A percentile compares a stretch with the other conserved stretches of the same genome.
These are phyloP conservation scores for Drosophila equinoxialis DNA, from an alignment of 1,140 invertebrate species.

Conservation along the genomic window DNA sequence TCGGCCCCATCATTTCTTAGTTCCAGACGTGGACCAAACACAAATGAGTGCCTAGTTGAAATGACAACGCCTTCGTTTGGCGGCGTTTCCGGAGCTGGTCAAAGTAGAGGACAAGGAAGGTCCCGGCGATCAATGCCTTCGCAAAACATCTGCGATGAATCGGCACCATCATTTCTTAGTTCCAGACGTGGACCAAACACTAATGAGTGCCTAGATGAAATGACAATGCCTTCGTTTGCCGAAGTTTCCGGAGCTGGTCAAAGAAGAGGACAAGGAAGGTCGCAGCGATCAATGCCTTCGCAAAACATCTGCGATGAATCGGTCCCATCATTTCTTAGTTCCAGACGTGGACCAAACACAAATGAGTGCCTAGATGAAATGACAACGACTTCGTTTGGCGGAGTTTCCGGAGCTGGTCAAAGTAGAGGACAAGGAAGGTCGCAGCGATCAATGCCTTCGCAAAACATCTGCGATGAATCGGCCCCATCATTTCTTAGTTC, in stretches of 20 bases:
- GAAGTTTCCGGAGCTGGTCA: neutral
- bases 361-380: conserved; percentile 25
- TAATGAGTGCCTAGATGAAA: conserved; percentile 18
- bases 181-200: neutral
- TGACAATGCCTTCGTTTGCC: conserved; percentile 9
- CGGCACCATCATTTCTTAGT: neutral
- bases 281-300: neutral
- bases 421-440: neutral
- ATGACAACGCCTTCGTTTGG: conserved; percentile 8
- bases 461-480: conserved; percentile 3
- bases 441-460: neutral
- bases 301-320: conserved; percentile 4
- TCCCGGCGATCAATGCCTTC: neutral
- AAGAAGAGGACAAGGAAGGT: neutral
- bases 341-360: neutral
- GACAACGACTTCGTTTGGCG: conserved; percentile 1
- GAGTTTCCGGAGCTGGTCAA: neutral
- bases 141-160: neutral
- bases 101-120: neutral
- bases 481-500: neutral
- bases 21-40: no score
- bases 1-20: no score
- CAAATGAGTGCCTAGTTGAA: conserved; percentile 18
- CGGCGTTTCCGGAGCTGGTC: neutral
- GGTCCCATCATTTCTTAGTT: neutral